Evolutionary conservation across 1,140 invertebrate genomes (phyloP).

Genomic region (Lordiphosa mommai): DNA sequence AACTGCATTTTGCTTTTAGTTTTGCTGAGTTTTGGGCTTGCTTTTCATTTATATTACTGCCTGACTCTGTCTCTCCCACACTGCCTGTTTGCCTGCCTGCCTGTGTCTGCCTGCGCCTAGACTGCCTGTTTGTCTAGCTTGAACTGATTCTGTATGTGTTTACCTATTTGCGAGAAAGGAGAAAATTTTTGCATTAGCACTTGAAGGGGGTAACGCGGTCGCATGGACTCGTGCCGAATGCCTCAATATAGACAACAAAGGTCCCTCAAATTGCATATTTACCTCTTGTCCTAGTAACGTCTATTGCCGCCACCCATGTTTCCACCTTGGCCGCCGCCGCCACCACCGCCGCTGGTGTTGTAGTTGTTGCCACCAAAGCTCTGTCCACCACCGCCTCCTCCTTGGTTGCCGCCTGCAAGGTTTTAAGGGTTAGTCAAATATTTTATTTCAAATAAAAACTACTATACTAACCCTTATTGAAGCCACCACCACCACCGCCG

Average conservation of each 20-base stretch:
- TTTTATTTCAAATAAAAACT: background rate
- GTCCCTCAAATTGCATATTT: constrained; percentile 28
- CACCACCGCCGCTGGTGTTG: constrained; percentile 40
- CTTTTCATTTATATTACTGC: too few species aligned
- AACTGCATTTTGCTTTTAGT: constrained; percentile 27
- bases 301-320: constrained; percentile 76
- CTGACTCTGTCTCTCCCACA: constrained; percentile 43
- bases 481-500: constrained; percentile 45
- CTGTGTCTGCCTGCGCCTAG: constrained; percentile 62
- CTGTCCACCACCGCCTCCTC: constrained; percentile 48
- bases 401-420: constrained; percentile 70
- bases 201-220: constrained; percentile 19
- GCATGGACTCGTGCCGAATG: background rate
- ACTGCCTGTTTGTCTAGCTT: constrained; percentile 72
- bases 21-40: constrained; percentile 54
- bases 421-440: background rate
- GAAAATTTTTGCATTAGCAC: constrained; percentile 63
- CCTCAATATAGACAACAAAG: background rate
- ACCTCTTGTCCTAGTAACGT: constrained; percentile 73
- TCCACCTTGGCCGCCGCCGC: constrained; percentile 54
- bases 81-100: constrained; percentile 63
- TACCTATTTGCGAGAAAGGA: constrained; percentile 76
- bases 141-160: constrained; percentile 65
- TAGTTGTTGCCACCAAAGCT: constrained; percentile 61
- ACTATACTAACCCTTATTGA: constrained; percentile 57